phyloP scores from a whole-genome alignment of 2,797 vertebrate species.

The Catamblyrhynchus diadema region DNA sequence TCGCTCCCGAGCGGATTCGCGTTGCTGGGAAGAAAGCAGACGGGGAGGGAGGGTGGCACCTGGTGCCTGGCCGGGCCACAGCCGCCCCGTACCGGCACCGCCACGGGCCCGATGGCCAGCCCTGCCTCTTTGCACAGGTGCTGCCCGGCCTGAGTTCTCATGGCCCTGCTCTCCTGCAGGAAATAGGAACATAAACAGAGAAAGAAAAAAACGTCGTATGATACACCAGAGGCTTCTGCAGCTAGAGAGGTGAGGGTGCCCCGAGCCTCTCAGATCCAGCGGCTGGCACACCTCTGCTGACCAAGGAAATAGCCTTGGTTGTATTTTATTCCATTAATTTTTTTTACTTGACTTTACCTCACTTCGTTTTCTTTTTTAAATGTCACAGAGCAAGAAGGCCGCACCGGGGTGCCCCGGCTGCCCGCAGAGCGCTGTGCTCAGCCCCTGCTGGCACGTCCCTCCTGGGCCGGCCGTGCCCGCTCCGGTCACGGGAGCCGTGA shows the following conservation, averaged over 20 bases:
- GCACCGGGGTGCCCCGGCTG: rapidly evolving
- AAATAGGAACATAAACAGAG: not conserved
- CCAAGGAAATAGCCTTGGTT: not conserved
- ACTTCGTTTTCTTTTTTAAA: not conserved
- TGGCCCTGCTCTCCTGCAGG: not conserved
- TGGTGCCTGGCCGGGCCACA: not conserved
- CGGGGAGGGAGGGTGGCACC: not conserved
- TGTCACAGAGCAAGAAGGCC: not conserved
- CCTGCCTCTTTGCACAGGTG: not conserved
- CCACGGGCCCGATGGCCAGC: not conserved
- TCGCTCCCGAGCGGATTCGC: not conserved
- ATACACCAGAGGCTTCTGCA: not conserved
- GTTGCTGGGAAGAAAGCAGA: not conserved
- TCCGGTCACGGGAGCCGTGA: not conserved
- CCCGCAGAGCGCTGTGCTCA: not conserved
- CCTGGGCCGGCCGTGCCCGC: not conserved
- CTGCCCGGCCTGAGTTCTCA: not conserved
- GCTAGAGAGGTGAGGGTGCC: too few species aligned
- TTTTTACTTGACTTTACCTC: not conserved
- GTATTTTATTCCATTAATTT: not conserved
- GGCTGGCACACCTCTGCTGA: not conserved
- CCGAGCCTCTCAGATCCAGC: not conserved
- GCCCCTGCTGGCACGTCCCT: not conserved
- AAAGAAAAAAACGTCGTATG: rapidly evolving
- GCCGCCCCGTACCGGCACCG: not conserved